phyloP scores from a whole-genome alignment of 2,888 invertebrate species.

The Lepidochrysops patricia region DNA sequence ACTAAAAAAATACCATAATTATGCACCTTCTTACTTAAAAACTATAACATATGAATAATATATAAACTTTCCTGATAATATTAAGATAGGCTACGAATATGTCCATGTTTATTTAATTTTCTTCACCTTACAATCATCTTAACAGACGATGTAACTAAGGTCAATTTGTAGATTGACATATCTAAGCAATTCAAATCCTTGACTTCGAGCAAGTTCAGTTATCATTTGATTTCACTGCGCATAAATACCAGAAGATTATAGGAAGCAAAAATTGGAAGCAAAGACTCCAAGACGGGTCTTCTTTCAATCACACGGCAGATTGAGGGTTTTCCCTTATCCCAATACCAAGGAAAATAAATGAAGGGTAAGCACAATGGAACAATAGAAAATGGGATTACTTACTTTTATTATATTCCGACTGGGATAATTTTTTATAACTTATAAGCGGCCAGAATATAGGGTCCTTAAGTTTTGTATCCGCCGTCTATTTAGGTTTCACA shows the following conservation, averaged over 20 bases:
- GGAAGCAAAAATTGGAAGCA: slow-evolving; percentile 4
- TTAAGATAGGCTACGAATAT: no score
- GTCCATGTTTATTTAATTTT: no score
- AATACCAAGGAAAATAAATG: slow-evolving; percentile 19
- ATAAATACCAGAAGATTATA: slow-evolving; percentile 7
- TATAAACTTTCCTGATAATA: no score
- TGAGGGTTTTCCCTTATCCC: slow-evolving; percentile 35
- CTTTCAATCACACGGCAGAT: slow-evolving; percentile 16
- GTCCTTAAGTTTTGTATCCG: neutral
- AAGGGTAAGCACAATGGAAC: slow-evolving; percentile 14
- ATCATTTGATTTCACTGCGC: neutral
- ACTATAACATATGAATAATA: no score
- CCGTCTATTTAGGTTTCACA: neutral
- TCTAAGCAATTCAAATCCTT: no score
- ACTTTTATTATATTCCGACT: slow-evolving; percentile 13
- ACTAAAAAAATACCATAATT: no score
- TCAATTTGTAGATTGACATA: no score
- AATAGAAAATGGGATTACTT: slow-evolving; percentile 15
- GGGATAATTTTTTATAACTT: slow-evolving; percentile 14
- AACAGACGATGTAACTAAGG: no score
- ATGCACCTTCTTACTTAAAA: no score
- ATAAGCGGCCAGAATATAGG: neutral
- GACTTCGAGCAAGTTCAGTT: no score
- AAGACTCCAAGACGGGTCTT: slow-evolving; percentile 13
- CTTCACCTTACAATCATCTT: no score